Conservation (phyloP, 2,797 vertebrate species). For the Sebastes steindachneri region DNA sequence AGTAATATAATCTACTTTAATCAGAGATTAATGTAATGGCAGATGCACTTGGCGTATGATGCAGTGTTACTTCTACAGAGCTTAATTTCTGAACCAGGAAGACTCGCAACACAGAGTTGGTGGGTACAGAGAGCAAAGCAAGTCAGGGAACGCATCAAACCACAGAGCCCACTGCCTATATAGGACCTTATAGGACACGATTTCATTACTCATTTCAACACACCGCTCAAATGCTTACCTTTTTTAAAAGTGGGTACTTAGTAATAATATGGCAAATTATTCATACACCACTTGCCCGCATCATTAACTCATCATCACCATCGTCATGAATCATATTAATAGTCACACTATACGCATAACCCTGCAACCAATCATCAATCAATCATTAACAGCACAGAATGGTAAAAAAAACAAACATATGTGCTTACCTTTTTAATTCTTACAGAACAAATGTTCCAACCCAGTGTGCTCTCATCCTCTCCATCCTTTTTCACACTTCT, state of each 20-base stretch:
- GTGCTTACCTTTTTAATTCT: neutral
- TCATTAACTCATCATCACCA: neutral
- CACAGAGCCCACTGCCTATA: neutral
- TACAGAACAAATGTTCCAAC: neutral
- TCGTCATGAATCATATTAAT: neutral
- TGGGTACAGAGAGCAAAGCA: neutral
- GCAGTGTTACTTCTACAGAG: neutral
- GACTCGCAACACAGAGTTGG: neutral
- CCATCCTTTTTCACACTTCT: neutral
- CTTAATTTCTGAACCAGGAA: neutral
- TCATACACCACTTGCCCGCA: neutral
- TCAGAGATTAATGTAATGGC: constrained; percentile 4
- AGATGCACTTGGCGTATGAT: neutral
- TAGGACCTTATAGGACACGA: neutral
- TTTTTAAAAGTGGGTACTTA: neutral
- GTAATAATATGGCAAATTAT: neutral
- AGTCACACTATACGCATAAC: neutral
- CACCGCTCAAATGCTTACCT: neutral
- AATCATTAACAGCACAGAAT: neutral
- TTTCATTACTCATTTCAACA: neutral
- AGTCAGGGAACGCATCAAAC: neutral
- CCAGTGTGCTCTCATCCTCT: neutral
- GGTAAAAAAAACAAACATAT: too few relatives aligned
- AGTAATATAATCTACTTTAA: neutral
- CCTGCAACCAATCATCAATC: neutral